phyloP scores from a whole-genome alignment of 1,140 invertebrate genomes.

The Drosophila mayri region DNA sequence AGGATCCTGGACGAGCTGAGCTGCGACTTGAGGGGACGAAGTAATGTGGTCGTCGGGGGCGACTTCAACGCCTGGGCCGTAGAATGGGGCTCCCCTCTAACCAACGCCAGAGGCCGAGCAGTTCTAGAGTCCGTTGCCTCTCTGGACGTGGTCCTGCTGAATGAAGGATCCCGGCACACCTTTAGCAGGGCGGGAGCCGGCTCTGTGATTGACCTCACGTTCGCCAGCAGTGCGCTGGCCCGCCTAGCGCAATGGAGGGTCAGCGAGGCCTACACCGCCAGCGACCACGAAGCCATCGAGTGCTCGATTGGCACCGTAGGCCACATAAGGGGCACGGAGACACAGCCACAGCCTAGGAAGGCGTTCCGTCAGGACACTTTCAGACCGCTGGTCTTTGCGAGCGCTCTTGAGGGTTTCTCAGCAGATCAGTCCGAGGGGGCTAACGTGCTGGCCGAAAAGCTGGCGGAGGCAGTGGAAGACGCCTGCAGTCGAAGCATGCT shows the following conservation, averaged over 20 bases:
- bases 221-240: background rate
- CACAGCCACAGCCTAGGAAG: background rate
- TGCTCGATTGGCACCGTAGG: too few relatives aligned
- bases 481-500: too few relatives aligned
- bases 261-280: background rate
- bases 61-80: background rate
- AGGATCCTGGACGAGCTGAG: background rate
- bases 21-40: too few relatives aligned
- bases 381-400: background rate
- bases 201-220: background rate
- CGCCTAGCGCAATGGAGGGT: too few relatives aligned
- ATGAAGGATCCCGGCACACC: too few relatives aligned
- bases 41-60: background rate
- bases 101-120: background rate
- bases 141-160: background rate
- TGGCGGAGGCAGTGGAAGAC: too few relatives aligned
- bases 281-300: background rate
- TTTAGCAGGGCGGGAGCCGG: background rate
- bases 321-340: too few relatives aligned
- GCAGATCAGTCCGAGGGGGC: background rate
- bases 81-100: background rate
- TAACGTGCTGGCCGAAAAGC: background rate
- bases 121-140: background rate
- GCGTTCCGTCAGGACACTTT: background rate
- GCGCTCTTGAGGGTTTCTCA: background rate